Base-by-base conservation (phyloP, 2,888 invertebrate species). In the Rhagonycha fulva region DNA sequence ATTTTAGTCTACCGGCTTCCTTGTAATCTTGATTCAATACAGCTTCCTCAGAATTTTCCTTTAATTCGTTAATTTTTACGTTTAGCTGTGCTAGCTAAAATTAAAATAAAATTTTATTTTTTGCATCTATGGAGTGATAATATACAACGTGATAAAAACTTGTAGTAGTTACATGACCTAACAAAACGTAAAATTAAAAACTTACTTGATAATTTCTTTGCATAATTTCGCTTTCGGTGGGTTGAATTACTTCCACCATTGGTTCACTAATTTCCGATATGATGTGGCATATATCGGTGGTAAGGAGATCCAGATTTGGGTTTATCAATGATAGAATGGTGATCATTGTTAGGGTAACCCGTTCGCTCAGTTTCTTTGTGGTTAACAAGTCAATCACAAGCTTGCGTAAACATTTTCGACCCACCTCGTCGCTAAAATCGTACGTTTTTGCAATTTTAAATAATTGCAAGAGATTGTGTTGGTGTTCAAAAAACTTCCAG, bases 371-470 rank as follows among this genome's bases (percentile, higher is more conserved):
- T 62, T 86, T 86, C 28, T 89, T 89, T 7, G 88, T 88, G 82
- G 90, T 88, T 12, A 94, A 83, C 68, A 92, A 86, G 71, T 90
- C 88, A 4, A 88, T 85, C 14, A 93, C 87, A 66, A 93, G 83
- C n/a, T 89, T 86, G 62, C 89, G 89, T 60, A 93, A 84, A 76
- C 89, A 89, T 14, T 85, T 84, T 14, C 91, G 87, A 10, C 93
- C 92, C 68, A 72, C 70, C 86, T 93, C 92, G 85, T 94, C 94
- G 1, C 91, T 89, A 14, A 93, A 86, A 86, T 94, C 94, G 83
- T 90, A 92, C 2, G 88, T 85, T 76, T 89, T 87, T 12, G 90
- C 86, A 68, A 94, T 91, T 81, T 90, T 88, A 76, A 92, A 88
- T n/a, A 93, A 85, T 79, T 93, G 92, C 62, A 91, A 87, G 9